phyloP scores from a whole-genome alignment of 1,140 invertebrate species.

The Pseudachorutes palmiensis region DNA sequence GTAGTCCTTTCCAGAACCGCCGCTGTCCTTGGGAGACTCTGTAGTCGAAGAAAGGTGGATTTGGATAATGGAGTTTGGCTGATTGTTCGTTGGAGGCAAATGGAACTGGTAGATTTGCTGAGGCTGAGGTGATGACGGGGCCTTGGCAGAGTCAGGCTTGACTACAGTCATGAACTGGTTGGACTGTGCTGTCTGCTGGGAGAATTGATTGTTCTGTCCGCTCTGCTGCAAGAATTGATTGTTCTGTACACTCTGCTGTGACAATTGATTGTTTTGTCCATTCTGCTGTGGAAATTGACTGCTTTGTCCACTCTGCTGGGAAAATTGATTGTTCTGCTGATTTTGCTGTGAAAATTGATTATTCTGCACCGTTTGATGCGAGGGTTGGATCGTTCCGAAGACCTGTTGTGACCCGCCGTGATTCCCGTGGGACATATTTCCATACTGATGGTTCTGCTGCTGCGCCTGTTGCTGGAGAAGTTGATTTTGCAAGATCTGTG shows the following conservation, averaged over 20 bases:
- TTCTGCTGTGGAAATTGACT: not conserved
- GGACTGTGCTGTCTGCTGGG: not conserved
- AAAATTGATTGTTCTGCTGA: not conserved
- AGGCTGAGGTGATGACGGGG: not conserved
- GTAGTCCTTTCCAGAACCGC: not conserved
- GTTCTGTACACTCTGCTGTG: not conserved
- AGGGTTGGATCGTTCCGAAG: not conserved
- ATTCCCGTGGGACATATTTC: not conserved
- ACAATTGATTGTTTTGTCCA: not conserved
- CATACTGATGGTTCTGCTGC: not conserved
- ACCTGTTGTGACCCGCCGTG: not conserved
- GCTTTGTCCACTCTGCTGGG: not conserved
- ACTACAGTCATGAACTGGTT: conserved; percentile 2
- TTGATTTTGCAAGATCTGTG: not conserved
- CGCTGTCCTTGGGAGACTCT: not conserved
- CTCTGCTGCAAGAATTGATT: not conserved
- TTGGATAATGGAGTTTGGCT: not conserved
- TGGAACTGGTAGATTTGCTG: conserved; percentile 12
- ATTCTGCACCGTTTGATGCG: not conserved
- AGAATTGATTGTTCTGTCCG: not conserved
- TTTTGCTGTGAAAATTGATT: not conserved
- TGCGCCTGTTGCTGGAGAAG: not conserved
- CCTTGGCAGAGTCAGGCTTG: not conserved
- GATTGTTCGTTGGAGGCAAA: not conserved
- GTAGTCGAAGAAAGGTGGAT: conserved; percentile 4